phyloP scores from a whole-genome alignment of 2,888 invertebrate genomes.

The Tipula confusa region DNA sequence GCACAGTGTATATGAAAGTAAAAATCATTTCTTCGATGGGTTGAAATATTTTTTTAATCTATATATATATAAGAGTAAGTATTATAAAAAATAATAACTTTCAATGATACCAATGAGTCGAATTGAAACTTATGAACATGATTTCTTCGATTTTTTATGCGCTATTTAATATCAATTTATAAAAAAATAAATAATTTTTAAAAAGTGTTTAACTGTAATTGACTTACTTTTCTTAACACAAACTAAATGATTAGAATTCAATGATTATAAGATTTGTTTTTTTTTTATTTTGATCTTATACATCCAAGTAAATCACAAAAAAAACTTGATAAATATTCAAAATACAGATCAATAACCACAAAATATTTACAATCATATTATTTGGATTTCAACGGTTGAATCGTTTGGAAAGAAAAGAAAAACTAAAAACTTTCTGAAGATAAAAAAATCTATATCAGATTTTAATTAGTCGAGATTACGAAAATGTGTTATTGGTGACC shows the following conservation, averaged over 20 bases:
- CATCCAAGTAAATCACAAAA: background rate
- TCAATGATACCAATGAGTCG: background rate
- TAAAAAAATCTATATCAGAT: background rate
- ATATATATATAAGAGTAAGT: too few species aligned
- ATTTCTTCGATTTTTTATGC: background rate
- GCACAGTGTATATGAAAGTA: background rate
- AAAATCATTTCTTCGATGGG: background rate
- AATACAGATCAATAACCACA: background rate
- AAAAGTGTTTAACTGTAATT: background rate
- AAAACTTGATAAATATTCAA: background rate
- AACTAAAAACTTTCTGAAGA: background rate
- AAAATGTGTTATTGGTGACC: background rate
- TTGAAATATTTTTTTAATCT: too few species aligned
- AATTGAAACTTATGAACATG: background rate
- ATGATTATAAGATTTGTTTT: background rate
- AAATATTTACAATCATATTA: background rate
- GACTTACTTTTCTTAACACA: background rate
- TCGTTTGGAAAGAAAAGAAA: background rate
- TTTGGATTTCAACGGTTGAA: background rate
- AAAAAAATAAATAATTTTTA: background rate
- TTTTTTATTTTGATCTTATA: background rate
- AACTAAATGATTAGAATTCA: background rate
- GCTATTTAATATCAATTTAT: background rate
- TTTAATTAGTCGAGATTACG: background rate
- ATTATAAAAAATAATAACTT: too few species aligned